Evolutionary conservation across 2,113 vertebrate genomes (phyloP).

Genomic region (Connochaetes taurinus): DNA sequence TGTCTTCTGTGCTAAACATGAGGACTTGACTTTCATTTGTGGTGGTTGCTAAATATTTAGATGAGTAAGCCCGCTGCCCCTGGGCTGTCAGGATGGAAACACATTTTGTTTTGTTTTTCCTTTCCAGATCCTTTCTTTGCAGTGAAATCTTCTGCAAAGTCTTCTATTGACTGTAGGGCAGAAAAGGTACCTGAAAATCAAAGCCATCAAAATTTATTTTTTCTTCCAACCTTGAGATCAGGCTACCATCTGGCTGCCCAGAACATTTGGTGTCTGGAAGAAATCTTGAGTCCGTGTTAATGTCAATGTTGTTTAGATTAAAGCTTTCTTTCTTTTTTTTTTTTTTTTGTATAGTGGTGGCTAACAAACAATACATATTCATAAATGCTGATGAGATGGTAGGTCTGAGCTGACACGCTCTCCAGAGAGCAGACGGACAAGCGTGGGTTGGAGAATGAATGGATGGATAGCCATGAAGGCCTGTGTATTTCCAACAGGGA

Average conservation of each 20-base stretch:
- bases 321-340: not conserved
- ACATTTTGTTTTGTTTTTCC: not conserved
- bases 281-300: not conserved
- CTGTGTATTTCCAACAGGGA: rapidly evolving
- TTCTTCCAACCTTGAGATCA: not conserved
- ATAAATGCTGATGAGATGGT: slow-evolving; percentile 52
- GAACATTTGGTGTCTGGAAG: slow-evolving; percentile 8
- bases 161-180: not conserved
- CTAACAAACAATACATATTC: slow-evolving; percentile 62
- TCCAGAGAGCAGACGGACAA: not conserved
- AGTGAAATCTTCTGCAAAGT: not conserved
- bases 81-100: not conserved
- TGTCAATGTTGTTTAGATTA: slow-evolving; percentile 45
- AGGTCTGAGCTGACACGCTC: not conserved
- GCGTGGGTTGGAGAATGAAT: not conserved
- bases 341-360: not conserved
- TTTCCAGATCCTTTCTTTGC: not conserved
- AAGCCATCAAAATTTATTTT: not conserved
- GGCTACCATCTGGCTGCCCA: slow-evolving; percentile 51
- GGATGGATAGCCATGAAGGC: not conserved
- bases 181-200: not conserved
- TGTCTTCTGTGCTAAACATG: not conserved
- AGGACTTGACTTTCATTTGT: not conserved
- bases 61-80: not conserved
- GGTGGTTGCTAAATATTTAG: not conserved